These are phyloP conservation scores for Tinamus guttatus DNA, from an alignment of 2,113 vertebrate species.

Conservation along the genomic window DNA sequence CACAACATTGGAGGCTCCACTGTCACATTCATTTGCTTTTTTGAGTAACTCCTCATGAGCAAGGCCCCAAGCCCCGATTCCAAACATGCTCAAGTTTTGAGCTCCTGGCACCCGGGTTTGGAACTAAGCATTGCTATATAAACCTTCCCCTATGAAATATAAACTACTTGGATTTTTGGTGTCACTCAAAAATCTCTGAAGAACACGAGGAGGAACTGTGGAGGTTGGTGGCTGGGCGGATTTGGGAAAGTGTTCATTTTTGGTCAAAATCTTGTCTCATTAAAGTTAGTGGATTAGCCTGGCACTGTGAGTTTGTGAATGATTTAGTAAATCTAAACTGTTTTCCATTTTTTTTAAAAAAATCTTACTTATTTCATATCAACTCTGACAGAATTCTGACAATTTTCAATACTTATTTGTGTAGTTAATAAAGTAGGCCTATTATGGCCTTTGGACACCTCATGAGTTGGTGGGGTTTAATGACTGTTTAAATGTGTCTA, in stretches of 20 bases:
- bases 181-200: neutral
- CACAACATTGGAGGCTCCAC: constrained; percentile 44
- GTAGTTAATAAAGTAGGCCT: neutral
- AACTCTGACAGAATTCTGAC: neutral
- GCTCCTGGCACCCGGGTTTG: neutral
- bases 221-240: neutral
- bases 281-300: neutral
- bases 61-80: neutral
- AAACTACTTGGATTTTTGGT: neutral
- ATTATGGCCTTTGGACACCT: neutral
- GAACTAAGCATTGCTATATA: neutral
- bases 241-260: neutral
- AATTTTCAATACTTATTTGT: neutral
- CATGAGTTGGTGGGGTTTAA: neutral
- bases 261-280: neutral
- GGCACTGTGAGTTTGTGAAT: neutral
- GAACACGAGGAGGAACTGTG: neutral
- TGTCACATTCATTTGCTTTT: neutral
- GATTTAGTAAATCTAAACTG: neutral
- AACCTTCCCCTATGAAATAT: neutral
- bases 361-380: neutral
- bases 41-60: neutral
- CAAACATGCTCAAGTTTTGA: neutral
- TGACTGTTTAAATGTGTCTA: too few species aligned
- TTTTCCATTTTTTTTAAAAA: neutral